phyloP scores from a whole-genome alignment of 2,113 vertebrate genomes.

The Gavia stellata region DNA sequence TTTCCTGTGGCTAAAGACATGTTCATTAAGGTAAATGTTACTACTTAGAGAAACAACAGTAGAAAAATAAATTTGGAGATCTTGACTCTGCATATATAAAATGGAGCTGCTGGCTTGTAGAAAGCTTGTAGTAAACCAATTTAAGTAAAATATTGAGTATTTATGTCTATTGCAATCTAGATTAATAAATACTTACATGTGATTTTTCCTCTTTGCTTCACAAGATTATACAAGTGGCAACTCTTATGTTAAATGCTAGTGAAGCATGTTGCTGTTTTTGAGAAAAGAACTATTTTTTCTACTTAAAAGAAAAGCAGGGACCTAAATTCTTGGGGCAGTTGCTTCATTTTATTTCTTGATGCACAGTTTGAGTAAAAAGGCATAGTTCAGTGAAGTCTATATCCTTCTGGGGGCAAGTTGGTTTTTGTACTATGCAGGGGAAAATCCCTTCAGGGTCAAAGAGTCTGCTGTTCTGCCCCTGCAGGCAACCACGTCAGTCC shows the following conservation, averaged over 20 bases:
- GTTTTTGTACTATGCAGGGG: neutral
- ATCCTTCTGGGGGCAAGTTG: neutral
- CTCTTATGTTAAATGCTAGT: neutral
- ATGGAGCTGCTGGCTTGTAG: neutral
- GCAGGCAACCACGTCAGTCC: accelerated
- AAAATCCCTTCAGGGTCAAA: neutral
- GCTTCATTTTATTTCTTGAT: neutral
- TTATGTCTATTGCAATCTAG: neutral
- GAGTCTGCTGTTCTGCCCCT: too few species aligned
- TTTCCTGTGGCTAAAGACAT: accelerated
- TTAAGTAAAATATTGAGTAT: neutral
- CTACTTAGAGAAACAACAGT: neutral
- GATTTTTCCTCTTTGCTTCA: neutral
- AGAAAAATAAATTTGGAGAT: neutral
- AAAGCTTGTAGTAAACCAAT: neutral
- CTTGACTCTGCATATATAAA: neutral
- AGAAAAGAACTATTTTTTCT: neutral
- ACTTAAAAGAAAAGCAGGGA: neutral
- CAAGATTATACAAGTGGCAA: neutral
- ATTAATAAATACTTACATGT: neutral
- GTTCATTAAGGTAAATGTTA: neutral
- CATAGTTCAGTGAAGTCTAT: neutral
- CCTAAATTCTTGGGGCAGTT: neutral
- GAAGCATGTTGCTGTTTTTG: neutral
- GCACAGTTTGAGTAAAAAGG: neutral